phyloP scores from a whole-genome alignment of 1,140 invertebrate species.

The Aphis craccivora region DNA sequence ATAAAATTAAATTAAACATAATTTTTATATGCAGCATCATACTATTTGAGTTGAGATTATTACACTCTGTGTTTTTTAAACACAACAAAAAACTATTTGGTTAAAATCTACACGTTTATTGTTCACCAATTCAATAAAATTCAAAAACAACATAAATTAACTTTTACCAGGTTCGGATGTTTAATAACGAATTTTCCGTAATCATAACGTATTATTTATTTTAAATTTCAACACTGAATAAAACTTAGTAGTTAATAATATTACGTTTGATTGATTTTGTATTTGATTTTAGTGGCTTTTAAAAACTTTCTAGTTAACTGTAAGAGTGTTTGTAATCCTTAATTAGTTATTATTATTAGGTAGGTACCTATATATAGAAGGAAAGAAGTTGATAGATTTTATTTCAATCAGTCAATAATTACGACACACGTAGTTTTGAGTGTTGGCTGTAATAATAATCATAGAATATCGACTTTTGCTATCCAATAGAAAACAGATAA shows the following conservation, averaged over 20 bases:
- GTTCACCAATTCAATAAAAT: neutral
- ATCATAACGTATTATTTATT: neutral
- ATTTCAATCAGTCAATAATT: neutral
- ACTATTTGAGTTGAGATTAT: neutral
- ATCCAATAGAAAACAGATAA: neutral
- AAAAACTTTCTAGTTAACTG: neutral
- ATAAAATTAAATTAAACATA: neutral
- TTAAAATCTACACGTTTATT: neutral
- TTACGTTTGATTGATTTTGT: neutral
- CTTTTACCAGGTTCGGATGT: neutral
- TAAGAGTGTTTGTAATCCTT: neutral
- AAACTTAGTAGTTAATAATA: neutral
- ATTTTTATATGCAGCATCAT: neutral
- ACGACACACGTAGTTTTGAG: neutral
- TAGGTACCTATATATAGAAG: neutral
- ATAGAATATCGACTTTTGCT: neutral
- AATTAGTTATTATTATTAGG: neutral
- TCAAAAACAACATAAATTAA: neutral
- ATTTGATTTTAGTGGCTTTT: neutral
- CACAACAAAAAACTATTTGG: neutral
- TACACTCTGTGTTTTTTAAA: neutral
- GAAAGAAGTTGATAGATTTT: neutral
- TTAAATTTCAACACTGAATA: neutral
- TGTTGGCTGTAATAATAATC: neutral
- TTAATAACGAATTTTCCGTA: neutral